phyloP scores from a whole-genome alignment of 2,113 vertebrate genomes.

The Chaetura pelagica region DNA sequence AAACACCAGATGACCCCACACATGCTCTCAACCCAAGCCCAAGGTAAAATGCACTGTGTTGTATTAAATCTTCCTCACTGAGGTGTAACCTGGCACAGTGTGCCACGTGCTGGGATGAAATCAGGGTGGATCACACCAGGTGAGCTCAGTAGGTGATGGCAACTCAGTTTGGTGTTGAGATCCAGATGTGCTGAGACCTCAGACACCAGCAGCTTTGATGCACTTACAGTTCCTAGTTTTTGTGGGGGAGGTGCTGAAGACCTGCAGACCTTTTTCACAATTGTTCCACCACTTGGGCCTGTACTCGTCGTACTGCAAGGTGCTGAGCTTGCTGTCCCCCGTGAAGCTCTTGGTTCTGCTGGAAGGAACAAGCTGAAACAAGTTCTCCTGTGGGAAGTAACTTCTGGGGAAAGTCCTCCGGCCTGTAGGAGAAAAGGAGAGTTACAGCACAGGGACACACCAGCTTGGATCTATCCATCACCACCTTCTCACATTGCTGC shows the following conservation, averaged over 20 bases:
- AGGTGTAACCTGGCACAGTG: rapidly evolving
- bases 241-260: slow-evolving; percentile 42
- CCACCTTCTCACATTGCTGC: not conserved
- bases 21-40: not conserved
- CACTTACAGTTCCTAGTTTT: slow-evolving; percentile 70
- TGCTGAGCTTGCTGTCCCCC: slow-evolving; percentile 80
- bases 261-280: slow-evolving; percentile 68
- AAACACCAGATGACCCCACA: not conserved
- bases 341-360: slow-evolving; percentile 88
- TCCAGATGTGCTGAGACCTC: not conserved
- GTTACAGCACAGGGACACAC: not conserved
- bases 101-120: rapidly evolving
- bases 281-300: slow-evolving; percentile 76
- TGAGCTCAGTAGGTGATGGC: not conserved
- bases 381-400: slow-evolving; percentile 89
- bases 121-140: rapidly evolving
- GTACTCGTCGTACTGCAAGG: slow-evolving; percentile 81
- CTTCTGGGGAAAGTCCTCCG: slow-evolving; percentile 90
- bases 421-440: slow-evolving; percentile 69
- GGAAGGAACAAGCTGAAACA: slow-evolving; percentile 88
- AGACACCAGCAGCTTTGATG: not conserved
- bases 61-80: not conserved
- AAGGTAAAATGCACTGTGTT: not conserved
- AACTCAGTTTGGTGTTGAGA: not conserved
- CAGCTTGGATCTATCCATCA: not conserved